phyloP scores from a whole-genome alignment of 2,113 vertebrate genomes.

The Stegostoma tigrinum region DNA sequence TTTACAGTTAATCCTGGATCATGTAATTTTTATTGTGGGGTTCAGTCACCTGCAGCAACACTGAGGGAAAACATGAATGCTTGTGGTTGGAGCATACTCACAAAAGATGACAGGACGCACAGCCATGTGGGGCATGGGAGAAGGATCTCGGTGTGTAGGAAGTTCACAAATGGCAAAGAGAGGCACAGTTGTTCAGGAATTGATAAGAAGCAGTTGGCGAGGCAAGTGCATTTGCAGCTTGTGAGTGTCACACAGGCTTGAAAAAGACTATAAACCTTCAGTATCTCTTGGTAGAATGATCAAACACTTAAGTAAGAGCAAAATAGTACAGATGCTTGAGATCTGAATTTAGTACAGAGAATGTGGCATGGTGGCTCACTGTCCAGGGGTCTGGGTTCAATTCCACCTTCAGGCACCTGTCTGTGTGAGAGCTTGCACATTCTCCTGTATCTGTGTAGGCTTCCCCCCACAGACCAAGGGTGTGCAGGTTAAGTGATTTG shows the following conservation, averaged over 20 bases:
- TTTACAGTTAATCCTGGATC: background rate
- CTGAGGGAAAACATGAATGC: background rate
- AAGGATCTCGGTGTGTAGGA: background rate
- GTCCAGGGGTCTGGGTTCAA: no score
- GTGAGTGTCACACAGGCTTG: background rate
- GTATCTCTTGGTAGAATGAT: background rate
- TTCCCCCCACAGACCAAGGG: no score
- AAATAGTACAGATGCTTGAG: no score
- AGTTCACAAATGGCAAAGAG: background rate
- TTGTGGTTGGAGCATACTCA: background rate
- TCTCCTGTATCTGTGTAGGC: no score
- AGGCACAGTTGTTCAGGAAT: background rate
- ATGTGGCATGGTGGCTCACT: no score
- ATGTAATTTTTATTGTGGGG: background rate
- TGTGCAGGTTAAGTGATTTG: no score
- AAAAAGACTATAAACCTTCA: background rate
- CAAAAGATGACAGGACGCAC: background rate
- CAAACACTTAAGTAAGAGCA: background rate
- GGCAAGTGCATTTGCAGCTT: background rate
- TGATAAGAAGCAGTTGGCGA: background rate
- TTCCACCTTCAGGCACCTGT: no score
- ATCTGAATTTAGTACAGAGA: no score
- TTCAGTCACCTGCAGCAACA: background rate
- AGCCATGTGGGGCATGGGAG: background rate
- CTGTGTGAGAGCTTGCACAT: no score